Conservation (phyloP, 2,888 invertebrate genomes). For the Epicampocera succincta region DNA sequence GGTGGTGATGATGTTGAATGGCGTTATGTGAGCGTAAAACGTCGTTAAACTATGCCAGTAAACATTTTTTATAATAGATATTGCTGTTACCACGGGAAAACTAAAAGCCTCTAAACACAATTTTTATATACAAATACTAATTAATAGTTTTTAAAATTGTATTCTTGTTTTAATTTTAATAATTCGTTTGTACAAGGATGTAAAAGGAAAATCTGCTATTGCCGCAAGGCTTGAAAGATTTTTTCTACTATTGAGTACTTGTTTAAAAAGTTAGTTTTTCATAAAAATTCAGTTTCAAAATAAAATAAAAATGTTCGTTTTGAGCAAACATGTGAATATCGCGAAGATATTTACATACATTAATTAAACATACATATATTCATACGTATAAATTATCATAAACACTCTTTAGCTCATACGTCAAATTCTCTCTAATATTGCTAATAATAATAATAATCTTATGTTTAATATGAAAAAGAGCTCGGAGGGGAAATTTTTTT, state of each 20-base stretch:
- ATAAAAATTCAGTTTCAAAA: no score
- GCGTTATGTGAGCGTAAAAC: constrained; percentile 84
- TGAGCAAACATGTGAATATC: background rate
- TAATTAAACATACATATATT: constrained; percentile 13
- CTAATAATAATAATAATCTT: no score
- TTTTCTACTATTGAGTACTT: background rate
- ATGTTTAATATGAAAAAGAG: no score
- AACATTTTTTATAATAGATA: constrained; percentile 34
- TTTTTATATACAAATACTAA: constrained; percentile 51
- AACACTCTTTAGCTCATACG: background rate
- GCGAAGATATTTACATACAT: constrained; percentile 3
- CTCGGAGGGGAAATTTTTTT: constrained; percentile 48
- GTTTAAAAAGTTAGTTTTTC: no score
- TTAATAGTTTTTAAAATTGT: constrained; percentile 43
- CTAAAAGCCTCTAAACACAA: constrained; percentile 45
- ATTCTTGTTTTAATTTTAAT: constrained; percentile 61
- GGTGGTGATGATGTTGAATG: constrained; percentile 84
- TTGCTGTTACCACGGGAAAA: constrained; percentile 49
- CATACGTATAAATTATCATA: constrained; percentile 21
- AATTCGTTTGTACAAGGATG: constrained; percentile 19
- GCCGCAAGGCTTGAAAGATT: background rate
- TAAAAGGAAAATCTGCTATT: background rate
- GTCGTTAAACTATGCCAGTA: constrained; percentile 79
- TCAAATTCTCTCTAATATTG: background rate
- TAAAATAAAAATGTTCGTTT: background rate